Base-by-base conservation (phyloP, 2,888 invertebrate genomes). In the Melinopterus prodromus region DNA sequence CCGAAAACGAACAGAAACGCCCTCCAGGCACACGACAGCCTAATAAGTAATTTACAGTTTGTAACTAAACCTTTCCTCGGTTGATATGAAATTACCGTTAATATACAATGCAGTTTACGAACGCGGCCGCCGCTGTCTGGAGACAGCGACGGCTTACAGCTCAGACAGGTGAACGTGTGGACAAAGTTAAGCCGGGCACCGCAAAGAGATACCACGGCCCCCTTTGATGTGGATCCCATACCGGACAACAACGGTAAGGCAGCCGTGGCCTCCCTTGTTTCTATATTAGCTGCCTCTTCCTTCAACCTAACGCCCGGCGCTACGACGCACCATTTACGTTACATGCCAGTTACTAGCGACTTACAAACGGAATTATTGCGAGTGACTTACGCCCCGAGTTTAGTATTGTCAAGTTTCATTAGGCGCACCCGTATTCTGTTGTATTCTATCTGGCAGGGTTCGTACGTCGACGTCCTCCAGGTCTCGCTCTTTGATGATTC, bases 341-440 rank as follows among this genome's bases (percentile, higher is more conserved):
- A 75, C 9, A 78, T 71, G 35, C 53, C 53, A 71, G 35, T 26
- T 37, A 75, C 78, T 53, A 35, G 78, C 72, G 85, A 87, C 87
- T 87, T 87, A 88, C 88, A 88, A 88, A 87, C 88, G 85, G 88
- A 88, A 88, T 88, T 88, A 87, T 87, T 87, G 87, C 88, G 85
- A 86, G 85, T 87, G 86, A 87, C 87, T 88, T 86, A 87, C 85
- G 83, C 36, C 82, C 16, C 79, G 83, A 84, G 82, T 83, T 84
- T 86, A 85, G 79, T 79, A 82, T 83, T 81, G 83, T 83, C 83
- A 83, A 82, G 81, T 83, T 81, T 83, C 83, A 83, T 83, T 83
- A 82, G 16, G 38, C 26, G 72, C 74, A 70, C 74, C 74, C 74
- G n/a, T n/a, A 26, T 74, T 74, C 35, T 53, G 9, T 12, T 12